phyloP scores from a whole-genome alignment of 2,888 invertebrate species.

The Lamellibrachia satsuma region DNA sequence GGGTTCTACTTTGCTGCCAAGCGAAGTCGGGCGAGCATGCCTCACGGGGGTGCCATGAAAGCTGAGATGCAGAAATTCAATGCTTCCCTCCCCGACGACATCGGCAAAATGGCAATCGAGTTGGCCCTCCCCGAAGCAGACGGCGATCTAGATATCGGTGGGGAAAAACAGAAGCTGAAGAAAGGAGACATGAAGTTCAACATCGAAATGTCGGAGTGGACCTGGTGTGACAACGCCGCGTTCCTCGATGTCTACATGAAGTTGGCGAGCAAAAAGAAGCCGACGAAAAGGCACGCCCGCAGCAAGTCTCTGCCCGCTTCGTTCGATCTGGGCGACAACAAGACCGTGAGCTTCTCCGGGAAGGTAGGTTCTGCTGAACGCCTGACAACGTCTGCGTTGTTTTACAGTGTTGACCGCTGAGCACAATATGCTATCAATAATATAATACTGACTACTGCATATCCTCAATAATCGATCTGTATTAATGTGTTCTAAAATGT shows the following conservation, averaged over 20 bases:
- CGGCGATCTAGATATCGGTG: background rate
- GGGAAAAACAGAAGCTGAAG: constrained; percentile 10
- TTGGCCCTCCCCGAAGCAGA: background rate
- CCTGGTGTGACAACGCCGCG: background rate
- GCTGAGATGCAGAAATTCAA: background rate
- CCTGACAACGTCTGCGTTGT: background rate
- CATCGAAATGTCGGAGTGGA: constrained; percentile 3
- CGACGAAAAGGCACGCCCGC: background rate
- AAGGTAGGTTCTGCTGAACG: background rate
- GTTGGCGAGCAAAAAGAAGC: background rate
- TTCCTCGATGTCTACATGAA: background rate
- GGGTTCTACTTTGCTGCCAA: background rate
- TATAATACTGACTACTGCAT: no score
- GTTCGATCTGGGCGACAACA: background rate
- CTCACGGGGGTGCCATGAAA: background rate
- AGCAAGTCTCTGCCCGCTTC: background rate
- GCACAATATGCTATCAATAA: no score
- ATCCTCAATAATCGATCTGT: no score
- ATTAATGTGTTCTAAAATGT: no score
- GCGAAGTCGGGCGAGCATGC: background rate
- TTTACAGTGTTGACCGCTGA: no score
- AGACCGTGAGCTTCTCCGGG: background rate
- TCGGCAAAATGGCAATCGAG: background rate
- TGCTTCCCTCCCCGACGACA: background rate
- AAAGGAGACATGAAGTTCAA: background rate